Base-by-base conservation (phyloP, 2,113 vertebrate species). In the Nyctibius bracteatus region DNA sequence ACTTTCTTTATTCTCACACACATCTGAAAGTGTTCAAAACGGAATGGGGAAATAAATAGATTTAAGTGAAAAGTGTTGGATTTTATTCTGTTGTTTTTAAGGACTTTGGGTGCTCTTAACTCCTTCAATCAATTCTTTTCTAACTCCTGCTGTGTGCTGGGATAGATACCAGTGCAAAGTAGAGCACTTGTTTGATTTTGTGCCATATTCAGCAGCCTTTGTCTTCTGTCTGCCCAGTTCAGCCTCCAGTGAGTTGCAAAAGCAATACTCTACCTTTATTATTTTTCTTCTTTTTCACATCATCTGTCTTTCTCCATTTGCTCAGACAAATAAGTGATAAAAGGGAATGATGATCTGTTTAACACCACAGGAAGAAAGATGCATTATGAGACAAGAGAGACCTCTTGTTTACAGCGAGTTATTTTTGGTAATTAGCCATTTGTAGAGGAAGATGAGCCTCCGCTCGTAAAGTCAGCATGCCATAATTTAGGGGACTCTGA, bases 391-490 rank as follows among this genome's bases (percentile, higher is more conserved):
- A 59, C 94, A 83, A 95, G 92, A 84, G 92, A 95, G 95, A 92
- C 95, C 87, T 89, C 92, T 96, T 95, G 89, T 97, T 96, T 93
- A 90, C 80, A 96, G 82, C 80, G 2, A 95, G 89, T 95, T 94
- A 93, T 97, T 97, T 97, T 95, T 97, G 92, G 92, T 97, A 95
- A 97, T 97, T 94, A 96, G 92, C 94, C 91, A 94, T 96, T 96
- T 96, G 92, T 81, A 96, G 88, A 82, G 93, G 86, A 95, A 81
- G 91, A 96, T 80, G 92, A 95, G 86, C 89, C 92, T 96, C 91
- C 17, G 86, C 89, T 80, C 35, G 2, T 97, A 90, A 96, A 96
- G 94, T 49, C 92, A 96, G 84, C 63, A 7, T 89, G 92, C 51
- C 70, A 21, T 96, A 80, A 97, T 97, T 97, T 86, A 97, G 75